Base-by-base conservation (phyloP, 1,140 invertebrate species). In the Macrosteles quadrilineatus region DNA sequence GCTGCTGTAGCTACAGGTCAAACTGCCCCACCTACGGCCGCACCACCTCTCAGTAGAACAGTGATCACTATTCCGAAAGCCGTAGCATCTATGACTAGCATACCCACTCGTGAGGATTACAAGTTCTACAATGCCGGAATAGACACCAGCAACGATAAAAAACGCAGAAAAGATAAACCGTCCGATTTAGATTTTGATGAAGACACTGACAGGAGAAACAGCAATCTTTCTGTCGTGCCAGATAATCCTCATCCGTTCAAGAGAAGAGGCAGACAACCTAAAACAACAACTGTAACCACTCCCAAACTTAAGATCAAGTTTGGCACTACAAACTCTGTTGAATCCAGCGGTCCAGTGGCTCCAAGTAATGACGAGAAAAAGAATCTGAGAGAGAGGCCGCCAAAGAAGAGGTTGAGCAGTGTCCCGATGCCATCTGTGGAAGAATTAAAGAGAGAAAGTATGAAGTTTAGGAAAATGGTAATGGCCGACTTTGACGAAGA, bases 271-370 rank as follows among this genome's bases (percentile, higher is more conserved):
- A 31, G 73, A 62, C 64, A 62, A 68, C 55, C 68, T 31, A 23
- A 40, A 57, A 72, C 74, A 50, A 71, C 75, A 17, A 75, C 67
- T 59, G 23, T 71, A 74, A 74, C 69, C 14, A 74, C 80, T 1
- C 92, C 91, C 0, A 94, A 93, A 78, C 78, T 94, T 11, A 95
- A 94, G 80, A 94, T 94, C 45, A 94, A 94, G 79, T 88, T 94
- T 40, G 87, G 91, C 4, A 76, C 76, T 29, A 75, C 47, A 70
- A 31, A 72, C 68, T 57, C 70, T 62, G 68, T 21, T 67, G 57
- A 69, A 29, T 32, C 68, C 1, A 78, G 57, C 77, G 67, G 74
- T 79, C 73, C 62, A 78, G 72, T 47, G 2, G 43, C 45, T 40
- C n/a, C 73, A 4, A 68, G 27, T 32, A 62, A 71, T 23, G 86